Percentiles rank a stretch among this genome's conserved stretches.
Conservation (phyloP, 2,797 vertebrate genomes). For the Cuniculus paca region DNA sequence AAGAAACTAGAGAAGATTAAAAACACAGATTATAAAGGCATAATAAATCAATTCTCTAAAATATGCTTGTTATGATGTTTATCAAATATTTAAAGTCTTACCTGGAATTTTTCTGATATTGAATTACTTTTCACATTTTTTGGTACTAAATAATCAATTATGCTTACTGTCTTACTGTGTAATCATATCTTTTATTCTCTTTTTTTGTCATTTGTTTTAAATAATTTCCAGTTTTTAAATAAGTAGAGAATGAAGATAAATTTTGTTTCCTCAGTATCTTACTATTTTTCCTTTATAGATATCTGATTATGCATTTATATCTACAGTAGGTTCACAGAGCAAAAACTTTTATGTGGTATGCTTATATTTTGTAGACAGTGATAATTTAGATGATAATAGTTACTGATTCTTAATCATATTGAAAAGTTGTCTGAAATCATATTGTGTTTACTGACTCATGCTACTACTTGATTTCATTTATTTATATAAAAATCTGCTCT, state of each 20-base stretch:
- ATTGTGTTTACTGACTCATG: neutral
- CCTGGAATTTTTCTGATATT: neutral
- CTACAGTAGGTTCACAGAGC: neutral
- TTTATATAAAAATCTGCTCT: neutral
- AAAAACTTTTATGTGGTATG: neutral
- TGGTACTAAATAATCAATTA: neutral
- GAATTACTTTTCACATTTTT: neutral
- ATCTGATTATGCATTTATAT: neutral
- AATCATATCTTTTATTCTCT: neutral
- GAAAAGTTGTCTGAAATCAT: neutral
- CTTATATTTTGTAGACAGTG: neutral
- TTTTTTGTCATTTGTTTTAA: neutral
- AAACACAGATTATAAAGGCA: neutral
- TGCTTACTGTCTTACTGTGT: neutral
- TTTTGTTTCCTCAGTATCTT: neutral
- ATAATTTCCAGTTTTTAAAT: neutral
- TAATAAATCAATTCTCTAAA: neutral
- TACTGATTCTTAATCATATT: neutral
- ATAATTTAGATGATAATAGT: neutral
- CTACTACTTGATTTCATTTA: neutral
- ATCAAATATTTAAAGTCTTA: neutral
- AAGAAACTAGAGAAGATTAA: neutral
- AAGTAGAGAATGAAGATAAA: neutral
- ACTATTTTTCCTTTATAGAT: neutral
- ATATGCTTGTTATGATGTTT: neutral